Base-by-base conservation (phyloP, 1,140 invertebrate genomes). In the Formica selysi region DNA sequence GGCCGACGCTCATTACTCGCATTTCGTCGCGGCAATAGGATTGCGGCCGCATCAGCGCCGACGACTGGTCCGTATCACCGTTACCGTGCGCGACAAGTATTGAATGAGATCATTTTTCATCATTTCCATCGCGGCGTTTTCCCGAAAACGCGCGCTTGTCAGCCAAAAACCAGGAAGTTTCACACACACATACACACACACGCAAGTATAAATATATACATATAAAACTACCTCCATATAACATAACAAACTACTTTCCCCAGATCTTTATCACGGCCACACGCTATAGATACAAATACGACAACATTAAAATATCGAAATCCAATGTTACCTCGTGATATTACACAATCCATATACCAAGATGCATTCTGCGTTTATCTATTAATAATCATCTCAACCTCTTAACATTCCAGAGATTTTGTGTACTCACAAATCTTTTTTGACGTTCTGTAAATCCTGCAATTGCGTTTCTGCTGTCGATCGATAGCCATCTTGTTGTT, bases 401-500 rank as follows among this genome's bases (percentile, higher is more conserved):
- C 74, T 62, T 48, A 76, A 61, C 54, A 32, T n/a, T 64, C 13
- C 41, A 32, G 41, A n/a, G 16, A 32, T 10, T 54, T n/a, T 22
- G 22, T 10, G 38, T 48, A 29, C 41, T 32, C 59, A 54, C 11
- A 54, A 51, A 54, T 68, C 76, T 13, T 29, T 38, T 44, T 36
- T n/a, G 48, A 57, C 16, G 16, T 51, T 19, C 32, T 38, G 89
- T 91, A 92, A 93, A 92, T 91, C 84, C 67, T 36, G 87, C 44
- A 48, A 81, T 41, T 48, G 65, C 67, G 67, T 84, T 89, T 83
- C 41, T 16, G 73, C 78, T 79, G 71, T 86, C 88, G 91, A 93
- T 94, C 92, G 92, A 94, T 93, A 89, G 90, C 79, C 29, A 41
- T 76, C 83, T 80, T 86, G 88, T 92, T 91, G 64, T 80, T 65